Evolutionary conservation across 2,113 vertebrate species (phyloP).

Genomic region (Hyla sarda): DNA sequence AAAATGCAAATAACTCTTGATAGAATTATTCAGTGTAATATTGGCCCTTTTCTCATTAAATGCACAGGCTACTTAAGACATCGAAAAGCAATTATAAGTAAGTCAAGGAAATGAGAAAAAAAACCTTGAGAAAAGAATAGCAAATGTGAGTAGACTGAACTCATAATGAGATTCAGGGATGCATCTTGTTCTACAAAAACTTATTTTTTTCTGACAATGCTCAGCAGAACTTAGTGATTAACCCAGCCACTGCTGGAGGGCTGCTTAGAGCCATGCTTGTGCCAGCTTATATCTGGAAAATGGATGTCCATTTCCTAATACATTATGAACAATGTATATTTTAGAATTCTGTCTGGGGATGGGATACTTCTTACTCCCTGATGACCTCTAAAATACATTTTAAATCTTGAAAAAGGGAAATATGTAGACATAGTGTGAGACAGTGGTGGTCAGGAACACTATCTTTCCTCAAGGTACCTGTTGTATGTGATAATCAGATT

Average conservation of each 20-base stretch:
- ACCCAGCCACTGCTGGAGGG: constrained; percentile 31
- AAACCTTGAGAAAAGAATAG: constrained; percentile 53
- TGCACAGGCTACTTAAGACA: constrained; percentile 51
- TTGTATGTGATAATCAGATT: no score
- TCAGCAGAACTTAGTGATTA: constrained; percentile 32
- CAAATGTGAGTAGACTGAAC: constrained; percentile 50
- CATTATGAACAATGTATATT: not conserved
- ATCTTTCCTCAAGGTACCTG: no score
- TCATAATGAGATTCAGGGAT: constrained; percentile 50
- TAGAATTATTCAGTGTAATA: constrained; percentile 56
- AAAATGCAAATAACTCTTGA: constrained; percentile 57
- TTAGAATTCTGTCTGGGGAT: not conserved
- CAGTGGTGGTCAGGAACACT: no score
- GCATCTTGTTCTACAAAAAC: constrained; percentile 52
- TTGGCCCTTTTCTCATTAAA: constrained; percentile 55
- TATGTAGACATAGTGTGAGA: not conserved
- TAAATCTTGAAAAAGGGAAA: not conserved
- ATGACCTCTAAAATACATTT: not conserved
- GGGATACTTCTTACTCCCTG: not conserved
- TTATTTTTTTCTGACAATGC: constrained; percentile 28
- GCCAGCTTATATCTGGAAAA: not conserved
- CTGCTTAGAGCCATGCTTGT: not conserved
- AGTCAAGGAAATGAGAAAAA: constrained; percentile 52
- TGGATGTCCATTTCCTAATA: constrained; percentile 5
- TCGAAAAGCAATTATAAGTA: constrained; percentile 57